These are phyloP conservation scores for Ceratoteleas bidentatus DNA, from an alignment of 1,140 invertebrate species.

Conservation along the genomic window DNA sequence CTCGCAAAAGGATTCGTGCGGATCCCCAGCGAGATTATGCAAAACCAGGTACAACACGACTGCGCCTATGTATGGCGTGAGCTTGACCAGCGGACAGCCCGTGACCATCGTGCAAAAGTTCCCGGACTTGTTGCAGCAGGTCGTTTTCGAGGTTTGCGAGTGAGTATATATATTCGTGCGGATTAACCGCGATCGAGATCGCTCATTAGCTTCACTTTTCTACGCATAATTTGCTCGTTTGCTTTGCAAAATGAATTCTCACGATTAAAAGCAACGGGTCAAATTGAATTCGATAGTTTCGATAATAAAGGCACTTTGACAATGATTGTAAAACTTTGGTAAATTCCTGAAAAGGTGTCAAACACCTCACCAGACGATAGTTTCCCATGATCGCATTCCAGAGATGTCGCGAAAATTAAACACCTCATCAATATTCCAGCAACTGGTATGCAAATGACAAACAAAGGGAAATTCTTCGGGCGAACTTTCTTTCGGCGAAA, in stretches of 20 bases:
- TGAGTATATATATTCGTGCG: constrained; percentile 73
- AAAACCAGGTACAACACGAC: constrained; percentile 95
- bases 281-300: too few relatives aligned
- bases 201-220: neutral
- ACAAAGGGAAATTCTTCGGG: constrained; percentile 22
- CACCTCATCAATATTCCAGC: constrained; percentile 18
- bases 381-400: constrained; percentile 6
- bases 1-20: constrained; percentile 81
- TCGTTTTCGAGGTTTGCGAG: constrained; percentile 92
- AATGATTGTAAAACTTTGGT: too few relatives aligned
- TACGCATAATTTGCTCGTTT: neutral
- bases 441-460: constrained; percentile 25
- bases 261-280: too few relatives aligned
- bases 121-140: constrained; percentile 95
- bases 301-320: too few relatives aligned
- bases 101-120: constrained; percentile 97
- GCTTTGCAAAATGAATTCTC: too few relatives aligned
- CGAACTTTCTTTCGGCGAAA: constrained; percentile 28
- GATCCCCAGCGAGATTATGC: constrained; percentile 89
- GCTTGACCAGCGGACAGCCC: constrained; percentile 93
- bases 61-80: constrained; percentile 95
- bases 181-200: neutral
- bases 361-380: neutral
- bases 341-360: too few relatives aligned
- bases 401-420: neutral